Evolutionary conservation across 2,797 vertebrate species (phyloP).

Genomic region (Acanthurus leucopareius): DNA sequence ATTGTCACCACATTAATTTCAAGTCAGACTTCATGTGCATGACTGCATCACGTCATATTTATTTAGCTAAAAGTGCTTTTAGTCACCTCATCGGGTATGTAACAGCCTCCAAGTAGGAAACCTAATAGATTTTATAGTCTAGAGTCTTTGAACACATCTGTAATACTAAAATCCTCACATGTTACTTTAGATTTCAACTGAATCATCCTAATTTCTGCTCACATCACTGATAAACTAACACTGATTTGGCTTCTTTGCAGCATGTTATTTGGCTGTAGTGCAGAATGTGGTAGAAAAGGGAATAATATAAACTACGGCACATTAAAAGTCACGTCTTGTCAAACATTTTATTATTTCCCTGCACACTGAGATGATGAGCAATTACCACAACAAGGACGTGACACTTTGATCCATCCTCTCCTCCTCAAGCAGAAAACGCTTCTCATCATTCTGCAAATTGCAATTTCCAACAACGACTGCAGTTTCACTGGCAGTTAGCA

Average conservation of each 20-base stretch:
- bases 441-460: background rate
- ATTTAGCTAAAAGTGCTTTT: conserved; percentile 18
- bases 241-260: conserved; percentile 27
- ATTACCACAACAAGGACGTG: background rate
- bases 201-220: background rate
- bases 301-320: background rate
- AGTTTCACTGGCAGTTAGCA: conserved; percentile 4
- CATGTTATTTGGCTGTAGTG: conserved; percentile 42
- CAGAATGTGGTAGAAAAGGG: conserved; percentile 9
- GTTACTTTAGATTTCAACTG: background rate
- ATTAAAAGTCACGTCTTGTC: background rate
- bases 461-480: conserved; percentile 5
- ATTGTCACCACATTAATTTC: conserved; percentile 52
- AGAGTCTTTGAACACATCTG: background rate
- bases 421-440: conserved; percentile 3
- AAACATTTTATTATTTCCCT: background rate
- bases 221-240: background rate
- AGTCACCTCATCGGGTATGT: background rate
- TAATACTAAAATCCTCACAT: background rate
- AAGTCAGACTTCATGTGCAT: conserved; percentile 7
- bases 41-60: background rate
- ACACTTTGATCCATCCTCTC: conserved; percentile 1
- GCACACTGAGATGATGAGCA: background rate
- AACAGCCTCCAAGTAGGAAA: background rate
- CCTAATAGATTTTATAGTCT: background rate